Percentiles rank a stretch among this genome's conserved stretches.
Conservation (phyloP, 2,113 vertebrate genomes). For the Herpailurus yagouaroundi region DNA sequence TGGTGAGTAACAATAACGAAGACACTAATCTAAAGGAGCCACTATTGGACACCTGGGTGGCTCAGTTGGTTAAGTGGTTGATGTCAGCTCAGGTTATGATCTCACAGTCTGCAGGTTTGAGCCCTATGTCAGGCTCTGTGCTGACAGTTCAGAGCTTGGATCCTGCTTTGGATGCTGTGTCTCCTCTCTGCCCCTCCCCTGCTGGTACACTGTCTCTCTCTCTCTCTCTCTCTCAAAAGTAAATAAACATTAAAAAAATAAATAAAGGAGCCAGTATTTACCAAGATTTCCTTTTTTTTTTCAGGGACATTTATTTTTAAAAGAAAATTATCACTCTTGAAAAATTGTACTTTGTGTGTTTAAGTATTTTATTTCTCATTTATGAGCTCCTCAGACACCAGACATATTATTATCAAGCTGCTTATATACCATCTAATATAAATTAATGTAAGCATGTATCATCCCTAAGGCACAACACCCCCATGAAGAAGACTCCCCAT, state of each 20-base stretch:
- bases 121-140: too few relatives aligned
- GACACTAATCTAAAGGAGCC: background rate
- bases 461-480: background rate
- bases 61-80: too few relatives aligned
- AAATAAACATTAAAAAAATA: too few relatives aligned
- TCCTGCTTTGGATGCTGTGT: too few relatives aligned
- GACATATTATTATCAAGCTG: background rate
- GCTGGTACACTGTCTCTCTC: too few relatives aligned
- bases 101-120: too few relatives aligned
- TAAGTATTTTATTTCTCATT: conserved; percentile 49
- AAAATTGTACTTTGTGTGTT: background rate
- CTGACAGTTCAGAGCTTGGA: too few relatives aligned
- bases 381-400: background rate
- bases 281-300: background rate
- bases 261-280: background rate
- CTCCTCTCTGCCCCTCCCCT: too few relatives aligned
- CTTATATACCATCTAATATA: conserved; percentile 1
- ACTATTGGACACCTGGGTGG: too few relatives aligned
- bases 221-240: too few relatives aligned
- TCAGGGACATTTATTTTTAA: background rate
- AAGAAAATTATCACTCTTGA: conserved; percentile 53
- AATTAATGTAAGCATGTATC: background rate
- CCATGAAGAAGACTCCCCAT: background rate
- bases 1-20: background rate
- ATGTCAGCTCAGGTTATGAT: too few relatives aligned